A percentile compares a stretch with the other conserved stretches of the same genome.
These are phyloP conservation scores for Zophobas atratus DNA, from an alignment of 1,140 invertebrate genomes.

Conservation along the genomic window DNA sequence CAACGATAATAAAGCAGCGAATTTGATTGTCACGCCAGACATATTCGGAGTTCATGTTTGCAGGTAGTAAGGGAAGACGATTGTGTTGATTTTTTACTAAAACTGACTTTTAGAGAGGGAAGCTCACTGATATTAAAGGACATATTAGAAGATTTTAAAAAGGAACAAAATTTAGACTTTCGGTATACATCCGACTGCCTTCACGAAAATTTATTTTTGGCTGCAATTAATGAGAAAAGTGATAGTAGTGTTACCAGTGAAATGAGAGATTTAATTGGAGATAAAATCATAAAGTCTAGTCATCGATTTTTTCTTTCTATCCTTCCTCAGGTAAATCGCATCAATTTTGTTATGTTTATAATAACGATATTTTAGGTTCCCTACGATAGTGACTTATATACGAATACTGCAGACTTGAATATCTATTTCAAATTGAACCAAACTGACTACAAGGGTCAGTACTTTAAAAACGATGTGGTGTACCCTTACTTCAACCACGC, in stretches of 20 bases:
- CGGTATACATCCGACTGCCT: slow-evolving; percentile 62
- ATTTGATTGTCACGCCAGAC: slow-evolving; percentile 53
- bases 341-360: neutral
- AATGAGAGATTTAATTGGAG: slow-evolving; percentile 9
- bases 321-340: slow-evolving; percentile 63
- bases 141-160: slow-evolving; percentile 50
- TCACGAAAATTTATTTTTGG: slow-evolving; percentile 62
- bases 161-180: slow-evolving; percentile 28
- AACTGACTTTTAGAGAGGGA: slow-evolving; percentile 52
- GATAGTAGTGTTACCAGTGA: slow-evolving; percentile 8
- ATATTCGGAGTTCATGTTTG: slow-evolving; percentile 64
- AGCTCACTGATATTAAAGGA: slow-evolving; percentile 34
- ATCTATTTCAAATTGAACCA: slow-evolving; percentile 51
- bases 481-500: slow-evolving; percentile 62
- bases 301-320: slow-evolving; percentile 52
- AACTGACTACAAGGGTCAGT: slow-evolving; percentile 53
- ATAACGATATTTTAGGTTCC: slow-evolving; percentile 47
- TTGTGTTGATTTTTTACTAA: slow-evolving; percentile 1
- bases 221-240: slow-evolving; percentile 33
- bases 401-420: slow-evolving; percentile 19
- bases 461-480: slow-evolving; percentile 56
- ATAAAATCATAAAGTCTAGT: neutral
- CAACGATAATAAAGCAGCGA: slow-evolving; percentile 4
- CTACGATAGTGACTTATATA: slow-evolving; percentile 25
- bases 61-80: slow-evolving; percentile 58